Base-by-base conservation (phyloP, 2,113 vertebrate species). In the Pristiophorus japonicus region DNA sequence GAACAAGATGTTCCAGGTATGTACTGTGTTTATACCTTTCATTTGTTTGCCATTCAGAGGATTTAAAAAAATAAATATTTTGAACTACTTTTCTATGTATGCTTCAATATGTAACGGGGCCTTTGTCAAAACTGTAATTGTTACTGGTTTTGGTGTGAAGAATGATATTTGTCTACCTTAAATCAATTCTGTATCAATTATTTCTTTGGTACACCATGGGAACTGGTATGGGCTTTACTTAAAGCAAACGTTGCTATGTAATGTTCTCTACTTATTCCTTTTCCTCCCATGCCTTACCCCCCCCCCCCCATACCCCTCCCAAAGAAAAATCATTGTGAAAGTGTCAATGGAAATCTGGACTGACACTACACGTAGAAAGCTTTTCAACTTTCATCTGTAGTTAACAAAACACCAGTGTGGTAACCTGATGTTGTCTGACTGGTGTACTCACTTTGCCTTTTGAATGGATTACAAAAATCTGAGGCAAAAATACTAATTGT, bases 1-100 rank as follows among this genome's bases (percentile, higher is more conserved):
- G 93, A 94, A 51, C 65, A 16, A 94, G 65, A 94, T 30, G 11
- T 2, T 94, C 42, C 42, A 94, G 93, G 93, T 94, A 45, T 70
- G 42, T 73, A 66, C 27, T 12, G 12, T 24, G 22, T 90, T 11
- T 90, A 59, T 55, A 90, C 8, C 51, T 24, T 59, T 59, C n/a
- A 81, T 3, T n/a, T 81, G 34, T 18, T 16, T 81, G 12, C 42
- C 51, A 51, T 51, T 51, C 70, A 12, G 18, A 42, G 75, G 75
- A 81, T 18, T 81, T 51, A 51, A 51, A 51, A 51, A 51, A 51
- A n/a, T n/a, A 51, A 51, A 81, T 81, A 12, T 18, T 1, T 14
- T 81, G 75, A 11, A 42, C 6, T 81, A 42, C n/a, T 81, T 81
- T 11, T 16, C 75, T 42, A 8, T 42, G 10, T 18, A 81, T 42